phyloP scores from a whole-genome alignment of 2,888 invertebrate species.

The Monochamus alternatus region DNA sequence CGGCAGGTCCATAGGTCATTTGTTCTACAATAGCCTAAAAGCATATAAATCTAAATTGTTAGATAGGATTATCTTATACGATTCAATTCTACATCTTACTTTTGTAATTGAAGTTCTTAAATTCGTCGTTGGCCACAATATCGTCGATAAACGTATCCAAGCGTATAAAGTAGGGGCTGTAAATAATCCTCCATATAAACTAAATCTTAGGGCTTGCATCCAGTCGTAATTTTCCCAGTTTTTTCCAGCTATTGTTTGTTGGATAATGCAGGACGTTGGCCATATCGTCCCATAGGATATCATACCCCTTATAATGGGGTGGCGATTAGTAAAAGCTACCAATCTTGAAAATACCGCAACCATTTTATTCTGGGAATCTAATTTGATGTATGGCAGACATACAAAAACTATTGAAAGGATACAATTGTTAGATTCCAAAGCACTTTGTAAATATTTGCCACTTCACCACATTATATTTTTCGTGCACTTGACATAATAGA shows the following conservation, averaged over 20 bases:
- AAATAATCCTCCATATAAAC: conserved; percentile 85
- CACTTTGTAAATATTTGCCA: not conserved
- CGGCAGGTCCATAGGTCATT: conserved; percentile 76
- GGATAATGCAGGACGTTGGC: conserved; percentile 82
- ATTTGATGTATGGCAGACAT: not conserved
- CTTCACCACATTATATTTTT: conserved; percentile 4
- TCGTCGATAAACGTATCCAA: conserved; percentile 85
- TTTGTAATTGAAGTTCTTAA: conserved; percentile 82
- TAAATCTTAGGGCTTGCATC: conserved; percentile 81
- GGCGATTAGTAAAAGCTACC: conserved; percentile 69
- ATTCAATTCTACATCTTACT: conserved; percentile 68
- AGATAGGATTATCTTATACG: not conserved
- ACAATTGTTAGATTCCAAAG: not conserved
- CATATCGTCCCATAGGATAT: conserved; percentile 81
- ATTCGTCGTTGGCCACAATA: conserved; percentile 83
- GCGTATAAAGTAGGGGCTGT: conserved; percentile 87
- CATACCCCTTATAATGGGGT: conserved; percentile 78
- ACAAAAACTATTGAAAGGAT: not conserved
- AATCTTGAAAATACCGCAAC: conserved; percentile 71
- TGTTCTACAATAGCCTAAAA: conserved; percentile 74
- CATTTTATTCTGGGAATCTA: conserved; percentile 33
- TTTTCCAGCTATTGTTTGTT: conserved; percentile 81
- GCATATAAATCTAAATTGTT: not conserved
- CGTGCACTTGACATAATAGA: not conserved
- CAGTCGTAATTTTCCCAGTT: conserved; percentile 79